phyloP scores from a whole-genome alignment of 2,797 vertebrate genomes.

The Xyrichtys novacula region DNA sequence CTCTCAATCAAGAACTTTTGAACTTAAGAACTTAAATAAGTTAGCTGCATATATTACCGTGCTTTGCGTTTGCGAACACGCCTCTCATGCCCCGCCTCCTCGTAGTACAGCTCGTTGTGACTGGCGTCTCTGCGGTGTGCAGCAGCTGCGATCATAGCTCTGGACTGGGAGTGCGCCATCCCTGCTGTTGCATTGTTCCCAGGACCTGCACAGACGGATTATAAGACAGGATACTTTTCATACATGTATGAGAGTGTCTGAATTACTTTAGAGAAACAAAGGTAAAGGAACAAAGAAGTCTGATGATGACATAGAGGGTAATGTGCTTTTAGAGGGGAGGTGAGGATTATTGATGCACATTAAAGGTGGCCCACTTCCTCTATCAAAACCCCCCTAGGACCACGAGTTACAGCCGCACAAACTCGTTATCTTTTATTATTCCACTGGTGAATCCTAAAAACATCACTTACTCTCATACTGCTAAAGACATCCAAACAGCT shows the following conservation, averaged over 20 bases:
- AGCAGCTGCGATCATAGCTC: slow-evolving; percentile 92
- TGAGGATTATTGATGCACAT: slow-evolving; percentile 21
- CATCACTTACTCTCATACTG: slow-evolving; percentile 2
- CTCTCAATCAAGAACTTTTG: no score
- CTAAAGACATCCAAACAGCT: slow-evolving; percentile 60
- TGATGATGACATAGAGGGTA: slow-evolving; percentile 46
- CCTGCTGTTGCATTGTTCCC: slow-evolving; percentile 88
- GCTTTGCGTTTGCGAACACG: slow-evolving; percentile 92
- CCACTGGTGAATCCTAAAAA: neutral
- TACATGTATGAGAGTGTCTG: neutral
- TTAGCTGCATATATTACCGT: slow-evolving; percentile 76
- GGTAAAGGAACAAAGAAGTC: neutral
- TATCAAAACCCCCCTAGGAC: slow-evolving; percentile 14
- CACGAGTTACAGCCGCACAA: neutral
- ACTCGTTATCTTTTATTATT: slow-evolving; percentile 12
- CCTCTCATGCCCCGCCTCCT: slow-evolving; percentile 94
- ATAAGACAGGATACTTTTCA: neutral
- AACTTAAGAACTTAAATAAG: no score
- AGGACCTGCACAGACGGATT: slow-evolving; percentile 70
- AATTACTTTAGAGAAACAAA: neutral
- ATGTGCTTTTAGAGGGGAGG: slow-evolving; percentile 27
- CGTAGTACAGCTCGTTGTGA: slow-evolving; percentile 97
- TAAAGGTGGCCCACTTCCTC: slow-evolving; percentile 32
- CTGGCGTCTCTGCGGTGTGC: slow-evolving; percentile 92
- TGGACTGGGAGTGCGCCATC: slow-evolving; percentile 88